Evolutionary conservation across 2,888 invertebrate genomes (phyloP).

Genomic region (Nowickia ferox): DNA sequence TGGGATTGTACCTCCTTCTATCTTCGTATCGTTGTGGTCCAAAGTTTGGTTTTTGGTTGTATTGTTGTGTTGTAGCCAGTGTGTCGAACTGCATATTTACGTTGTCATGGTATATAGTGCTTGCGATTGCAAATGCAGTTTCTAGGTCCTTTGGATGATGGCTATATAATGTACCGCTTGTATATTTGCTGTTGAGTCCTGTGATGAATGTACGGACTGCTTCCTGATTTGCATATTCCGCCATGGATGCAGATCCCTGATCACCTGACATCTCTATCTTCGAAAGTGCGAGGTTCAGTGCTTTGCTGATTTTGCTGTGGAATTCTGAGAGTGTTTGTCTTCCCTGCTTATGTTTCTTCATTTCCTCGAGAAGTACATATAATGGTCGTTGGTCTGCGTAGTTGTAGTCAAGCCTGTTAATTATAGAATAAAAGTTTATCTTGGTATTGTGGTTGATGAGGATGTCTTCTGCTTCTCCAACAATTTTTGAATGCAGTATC

Average conservation of each 20-base stretch:
- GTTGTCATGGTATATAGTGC: slow-evolving; percentile 47
- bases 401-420: not conserved
- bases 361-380: not conserved
- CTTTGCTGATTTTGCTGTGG: slow-evolving; percentile 2
- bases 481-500: slow-evolving; percentile 32
- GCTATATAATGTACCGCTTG: not conserved
- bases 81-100: slow-evolving; percentile 32
- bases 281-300: slow-evolving; percentile 18
- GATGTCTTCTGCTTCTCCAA: slow-evolving; percentile 5
- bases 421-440: too few relatives aligned
- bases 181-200: slow-evolving; percentile 6
- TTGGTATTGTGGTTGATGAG: not conserved
- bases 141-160: slow-evolving; percentile 21
- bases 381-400: slow-evolving; percentile 39
- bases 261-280: slow-evolving; percentile 23
- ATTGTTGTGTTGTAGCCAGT: slow-evolving; percentile 3
- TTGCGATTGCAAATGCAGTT: slow-evolving; percentile 34
- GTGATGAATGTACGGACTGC: slow-evolving; percentile 22
- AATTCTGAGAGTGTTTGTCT: slow-evolving; percentile 42
- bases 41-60: not conserved
- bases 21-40: not conserved
- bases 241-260: slow-evolving; percentile 10
- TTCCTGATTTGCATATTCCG: slow-evolving; percentile 6
- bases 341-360: not conserved
- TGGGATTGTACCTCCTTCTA: not conserved